These are phyloP conservation scores for Alexandromys fortis DNA, from an alignment of 2,113 vertebrate genomes.

Conservation along the genomic window DNA sequence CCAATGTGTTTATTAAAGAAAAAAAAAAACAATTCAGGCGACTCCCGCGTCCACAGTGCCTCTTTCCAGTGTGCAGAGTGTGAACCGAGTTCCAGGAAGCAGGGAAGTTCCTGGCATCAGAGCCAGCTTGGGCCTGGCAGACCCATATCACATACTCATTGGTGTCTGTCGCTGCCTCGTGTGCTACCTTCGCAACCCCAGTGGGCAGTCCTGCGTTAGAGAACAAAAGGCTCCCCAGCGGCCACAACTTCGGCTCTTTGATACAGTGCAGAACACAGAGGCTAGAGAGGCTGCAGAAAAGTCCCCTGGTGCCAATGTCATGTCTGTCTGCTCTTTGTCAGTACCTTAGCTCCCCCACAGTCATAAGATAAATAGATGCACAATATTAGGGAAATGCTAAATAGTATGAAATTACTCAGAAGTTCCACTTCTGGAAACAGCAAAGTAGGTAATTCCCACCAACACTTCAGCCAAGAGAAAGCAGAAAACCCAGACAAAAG, in stretches of 20 bases:
- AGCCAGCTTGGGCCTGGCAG: constrained; percentile 4
- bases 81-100: background rate
- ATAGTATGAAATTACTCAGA: background rate
- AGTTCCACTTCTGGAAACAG: constrained; percentile 20
- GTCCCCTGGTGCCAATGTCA: no score
- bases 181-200: background rate
- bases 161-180: background rate
- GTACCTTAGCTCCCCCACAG: background rate
- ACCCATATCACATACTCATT: background rate
- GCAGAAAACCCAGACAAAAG: constrained; percentile 5
- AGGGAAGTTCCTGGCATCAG: background rate
- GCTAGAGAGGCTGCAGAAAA: accelerated
- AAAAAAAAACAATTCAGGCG: background rate
- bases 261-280: no score
- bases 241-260: background rate
- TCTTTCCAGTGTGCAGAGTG: background rate
- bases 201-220: background rate
- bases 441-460: background rate
- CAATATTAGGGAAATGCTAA: background rate
- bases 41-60: background rate
- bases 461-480: constrained; percentile 26
- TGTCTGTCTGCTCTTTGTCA: no score
- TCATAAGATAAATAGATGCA: background rate
- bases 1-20: background rate
- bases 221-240: background rate